Base-by-base conservation (phyloP, 2,113 vertebrate genomes). In the Noctilio leporinus region DNA sequence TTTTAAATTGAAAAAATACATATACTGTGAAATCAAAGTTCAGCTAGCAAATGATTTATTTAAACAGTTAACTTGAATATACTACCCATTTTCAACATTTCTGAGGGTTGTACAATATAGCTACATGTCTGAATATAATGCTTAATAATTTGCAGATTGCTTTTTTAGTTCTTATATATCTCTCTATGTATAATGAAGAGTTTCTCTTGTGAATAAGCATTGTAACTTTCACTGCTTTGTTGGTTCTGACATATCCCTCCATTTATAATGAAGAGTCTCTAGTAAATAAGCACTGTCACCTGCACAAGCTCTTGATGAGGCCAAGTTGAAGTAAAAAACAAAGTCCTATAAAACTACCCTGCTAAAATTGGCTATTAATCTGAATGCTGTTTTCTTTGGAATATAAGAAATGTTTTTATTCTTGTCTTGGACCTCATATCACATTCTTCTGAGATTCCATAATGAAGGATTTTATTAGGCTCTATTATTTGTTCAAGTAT, bases 241-340 rank as follows among this genome's bases (percentile, higher is more conserved):
- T 95, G 90, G 81, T 96, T 35, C 91, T 96, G 96, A 97, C 90
- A 95, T 81, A 73, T 47, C 90, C 88, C 76, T 93, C 55, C 90
- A 96, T 91, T 97, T 95, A 95, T 95, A 96, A 95, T 92, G 77
- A 95, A 94, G 59, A 94, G 78, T 81, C 88, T 95, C 28, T 95
- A 80, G 81, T 96, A 92, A 92, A 85, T 86, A 97, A 85, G 82
- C 92, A 40, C 80, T 0, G n/a, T 96, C 95, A 96, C 97, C 97
- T 97, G 97, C 97, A 97, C 81, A 95, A 93, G 90, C 92, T 97
- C 96, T 96, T 89, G 84, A 97, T 82, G 94, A 97, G 90, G 85
- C 88, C 89, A 96, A 83, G 90, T 94, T 78, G 55, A 88, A 95
- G 82, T 78, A 51, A 78, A 82, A 94, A 96, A 97, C 82, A 96